A percentile compares a stretch with the other conserved stretches of the same genome.
These are phyloP conservation scores for Iguana delicatissima DNA, from an alignment of 2,797 vertebrate genomes.

Conservation along the genomic window DNA sequence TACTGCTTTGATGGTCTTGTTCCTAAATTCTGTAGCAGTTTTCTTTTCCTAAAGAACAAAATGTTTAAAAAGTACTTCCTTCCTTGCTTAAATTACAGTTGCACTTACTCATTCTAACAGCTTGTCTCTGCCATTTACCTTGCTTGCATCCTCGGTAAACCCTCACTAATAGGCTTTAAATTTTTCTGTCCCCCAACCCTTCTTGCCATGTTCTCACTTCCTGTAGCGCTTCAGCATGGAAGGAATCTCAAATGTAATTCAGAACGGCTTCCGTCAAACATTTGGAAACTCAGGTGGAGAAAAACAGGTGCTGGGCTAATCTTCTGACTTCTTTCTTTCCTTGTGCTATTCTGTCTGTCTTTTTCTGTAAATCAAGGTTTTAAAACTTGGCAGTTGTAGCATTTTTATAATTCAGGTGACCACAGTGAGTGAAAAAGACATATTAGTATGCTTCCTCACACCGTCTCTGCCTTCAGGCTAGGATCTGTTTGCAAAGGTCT, in stretches of 20 bases:
- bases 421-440: background rate
- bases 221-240: conserved; percentile 97
- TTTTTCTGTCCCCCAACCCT: conserved; percentile 76
- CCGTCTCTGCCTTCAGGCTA: conserved; percentile 35
- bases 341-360: conserved; percentile 70
- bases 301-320: conserved; percentile 93
- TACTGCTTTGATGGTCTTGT: background rate
- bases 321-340: conserved; percentile 68
- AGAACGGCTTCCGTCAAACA: conserved; percentile 97
- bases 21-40: background rate
- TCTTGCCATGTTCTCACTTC: conserved; percentile 73
- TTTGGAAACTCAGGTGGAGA: conserved; percentile 95
- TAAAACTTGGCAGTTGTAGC: conserved; percentile 56
- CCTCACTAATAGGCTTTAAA: conserved; percentile 79
- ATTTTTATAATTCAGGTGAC: conserved; percentile 40
- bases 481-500: conserved; percentile 22
- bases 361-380: conserved; percentile 57
- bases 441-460: background rate
- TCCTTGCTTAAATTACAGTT: conserved; percentile 50
- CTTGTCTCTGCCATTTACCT: conserved; percentile 67
- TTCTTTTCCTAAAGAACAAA: conserved; percentile 27
- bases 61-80: conserved; percentile 24
- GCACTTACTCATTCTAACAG: conserved; percentile 61
- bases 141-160: conserved; percentile 47
- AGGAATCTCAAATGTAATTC: conserved; percentile 97